phyloP scores from a whole-genome alignment of 1,140 invertebrate species.

The Teleopsis dalmanni region DNA sequence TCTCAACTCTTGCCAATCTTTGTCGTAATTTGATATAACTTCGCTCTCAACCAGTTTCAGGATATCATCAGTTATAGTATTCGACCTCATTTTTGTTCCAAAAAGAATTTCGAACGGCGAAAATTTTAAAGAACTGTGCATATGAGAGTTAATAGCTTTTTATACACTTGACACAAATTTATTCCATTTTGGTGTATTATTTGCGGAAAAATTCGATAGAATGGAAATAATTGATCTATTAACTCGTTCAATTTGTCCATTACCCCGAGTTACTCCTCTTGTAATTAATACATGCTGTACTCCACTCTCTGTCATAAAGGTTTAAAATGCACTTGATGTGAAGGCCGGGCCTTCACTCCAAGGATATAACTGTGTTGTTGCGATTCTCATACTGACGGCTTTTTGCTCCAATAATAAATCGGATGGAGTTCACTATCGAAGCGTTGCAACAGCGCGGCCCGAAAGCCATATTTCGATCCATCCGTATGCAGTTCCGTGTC shows the following conservation, averaged over 20 bases:
- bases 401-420: slow-evolving; percentile 6
- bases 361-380: slow-evolving; percentile 35
- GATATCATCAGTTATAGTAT: slow-evolving; percentile 1
- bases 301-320: slow-evolving; percentile 17
- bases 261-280: slow-evolving; percentile 2
- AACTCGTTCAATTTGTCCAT: slow-evolving; percentile 20
- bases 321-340: slow-evolving; percentile 23
- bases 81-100: background rate
- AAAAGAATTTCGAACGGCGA: background rate
- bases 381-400: slow-evolving; percentile 25
- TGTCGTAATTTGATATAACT: background rate
- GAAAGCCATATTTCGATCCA: slow-evolving; percentile 17
- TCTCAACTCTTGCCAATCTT: background rate
- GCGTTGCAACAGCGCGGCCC: slow-evolving; percentile 18
- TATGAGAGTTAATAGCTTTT: background rate
- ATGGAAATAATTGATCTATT: slow-evolving; percentile 9
- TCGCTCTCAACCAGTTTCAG: slow-evolving; percentile 28
- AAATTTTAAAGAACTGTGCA: background rate
- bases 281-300: background rate
- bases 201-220: background rate
- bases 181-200: background rate
- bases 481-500: slow-evolving; percentile 22
- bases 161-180: background rate
- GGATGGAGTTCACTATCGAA: slow-evolving; percentile 3
- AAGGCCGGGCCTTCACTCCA: slow-evolving; percentile 27